Evolutionary conservation across 2,888 invertebrate genomes (phyloP), one percentile per base, ranked within the genome.

Genomic region (Hydroisotoma schaefferi): DNA sequence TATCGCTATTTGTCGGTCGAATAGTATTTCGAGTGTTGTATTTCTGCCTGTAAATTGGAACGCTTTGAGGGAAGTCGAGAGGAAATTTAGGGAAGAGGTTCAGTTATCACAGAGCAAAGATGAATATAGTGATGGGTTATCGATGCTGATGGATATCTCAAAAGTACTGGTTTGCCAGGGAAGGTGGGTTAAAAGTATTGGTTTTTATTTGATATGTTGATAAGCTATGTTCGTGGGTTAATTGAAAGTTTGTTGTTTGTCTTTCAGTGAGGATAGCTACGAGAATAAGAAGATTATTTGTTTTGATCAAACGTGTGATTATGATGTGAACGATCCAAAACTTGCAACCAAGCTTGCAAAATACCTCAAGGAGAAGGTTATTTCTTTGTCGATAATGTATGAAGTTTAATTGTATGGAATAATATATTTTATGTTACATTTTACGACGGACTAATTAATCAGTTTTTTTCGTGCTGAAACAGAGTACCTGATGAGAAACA

Each of bases 251-350:
- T n/a, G 33, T 40, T 8, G 20, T 40, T 18, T 40, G 5, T 40
- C 40, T 56, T 63, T 37, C 27, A 70, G 70, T 54, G 53, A 65
- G 33, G 68, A 67, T 55, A 20, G 23, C 2, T 70, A 63, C 49
- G 58, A 43, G 22, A 37, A 44, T 2, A 61, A 48, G 37, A 70
- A 68, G 52, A 57, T 70, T 37, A 15, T 68, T 6, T 65, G 59
- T 37, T 64, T 70, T 54, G 56, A 60, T 8, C 47, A 57, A 12
- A 59, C 68, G 23, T 46, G 48, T n/a, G 52, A 57, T 5, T 52
- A 40, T 15, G 40, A 53, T 26, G 5, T 63, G 1, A 22, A 54
- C 10, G 63, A 64, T 28, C 40, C 10, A 8, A 38, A 63, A 28
- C 3, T 68, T 10, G 61, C 57, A 5, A 27, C 55, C n/a, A n/a